phyloP scores from a whole-genome alignment of 2,888 invertebrate species.

The Harpalus rubripes region DNA sequence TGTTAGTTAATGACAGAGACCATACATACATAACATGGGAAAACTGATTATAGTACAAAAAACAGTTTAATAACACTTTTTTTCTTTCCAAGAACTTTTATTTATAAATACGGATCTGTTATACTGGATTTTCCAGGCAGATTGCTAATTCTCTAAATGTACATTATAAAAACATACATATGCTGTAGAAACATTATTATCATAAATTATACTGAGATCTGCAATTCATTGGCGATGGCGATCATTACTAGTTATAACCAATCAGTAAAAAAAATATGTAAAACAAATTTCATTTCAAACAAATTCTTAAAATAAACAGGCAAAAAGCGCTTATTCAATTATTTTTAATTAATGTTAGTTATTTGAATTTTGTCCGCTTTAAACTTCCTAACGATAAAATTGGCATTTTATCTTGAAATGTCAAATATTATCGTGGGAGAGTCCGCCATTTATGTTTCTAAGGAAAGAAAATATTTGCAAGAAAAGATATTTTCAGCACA shows the following conservation, averaged over 20 bases:
- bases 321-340: constrained; percentile 16
- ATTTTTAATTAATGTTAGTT: background rate
- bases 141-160: background rate
- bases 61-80: background rate
- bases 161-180: background rate
- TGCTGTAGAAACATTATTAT: background rate
- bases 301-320: constrained; percentile 8
- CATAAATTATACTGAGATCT: constrained; percentile 4
- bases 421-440: constrained; percentile 40
- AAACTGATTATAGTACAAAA: too few species aligned
- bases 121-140: background rate
- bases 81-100: constrained; percentile 16
- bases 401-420: constrained; percentile 46
- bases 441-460: constrained; percentile 39
- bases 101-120: background rate
- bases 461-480: constrained; percentile 48
- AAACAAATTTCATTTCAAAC: constrained; percentile 8
- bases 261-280: background rate
- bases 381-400: background rate
- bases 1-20: too few species aligned
- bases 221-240: background rate
- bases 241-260: constrained; percentile 4
- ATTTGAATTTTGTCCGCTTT: background rate
- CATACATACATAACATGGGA: too few species aligned
- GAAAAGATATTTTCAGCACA: constrained; percentile 21